A percentile compares a stretch with the other conserved stretches of the same genome.
phyloP scores from a whole-genome alignment of 2,113 vertebrate genomes.

The Tursiops truncatus region DNA sequence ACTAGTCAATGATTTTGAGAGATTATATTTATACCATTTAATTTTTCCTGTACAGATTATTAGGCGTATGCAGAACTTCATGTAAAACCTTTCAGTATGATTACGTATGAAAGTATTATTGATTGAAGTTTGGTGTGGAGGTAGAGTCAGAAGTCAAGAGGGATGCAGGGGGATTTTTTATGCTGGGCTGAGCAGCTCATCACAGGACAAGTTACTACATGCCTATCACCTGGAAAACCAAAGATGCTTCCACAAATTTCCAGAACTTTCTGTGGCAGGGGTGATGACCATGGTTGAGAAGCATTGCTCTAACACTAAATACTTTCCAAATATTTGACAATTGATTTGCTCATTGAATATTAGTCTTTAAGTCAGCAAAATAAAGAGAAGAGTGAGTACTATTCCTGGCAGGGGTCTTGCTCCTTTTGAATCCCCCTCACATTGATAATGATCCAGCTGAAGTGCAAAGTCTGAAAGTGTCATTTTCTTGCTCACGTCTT shows the following conservation, averaged over 20 bases:
- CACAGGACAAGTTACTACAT: not conserved
- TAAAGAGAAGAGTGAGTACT: not conserved
- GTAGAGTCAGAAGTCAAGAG: not conserved
- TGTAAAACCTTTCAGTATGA: not conserved
- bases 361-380: not conserved
- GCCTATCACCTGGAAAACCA: not conserved
- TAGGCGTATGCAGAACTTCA: not conserved
- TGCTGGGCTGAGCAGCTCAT: not conserved
- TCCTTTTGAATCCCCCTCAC: not conserved
- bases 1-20: not conserved
- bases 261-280: not conserved
- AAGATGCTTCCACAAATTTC: not conserved
- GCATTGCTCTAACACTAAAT: not conserved
- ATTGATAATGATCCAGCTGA: not conserved
- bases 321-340: not conserved
- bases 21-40: not conserved
- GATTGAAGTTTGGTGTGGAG: not conserved
- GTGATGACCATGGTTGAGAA: not conserved
- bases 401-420: not conserved
- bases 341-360: not conserved
- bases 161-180: not conserved
- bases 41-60: not conserved
- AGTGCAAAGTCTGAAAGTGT: not conserved
- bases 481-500: not conserved
- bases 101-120: not conserved